Conservation (phyloP, 2,113 vertebrate species). For the Corvus moneduloides region DNA sequence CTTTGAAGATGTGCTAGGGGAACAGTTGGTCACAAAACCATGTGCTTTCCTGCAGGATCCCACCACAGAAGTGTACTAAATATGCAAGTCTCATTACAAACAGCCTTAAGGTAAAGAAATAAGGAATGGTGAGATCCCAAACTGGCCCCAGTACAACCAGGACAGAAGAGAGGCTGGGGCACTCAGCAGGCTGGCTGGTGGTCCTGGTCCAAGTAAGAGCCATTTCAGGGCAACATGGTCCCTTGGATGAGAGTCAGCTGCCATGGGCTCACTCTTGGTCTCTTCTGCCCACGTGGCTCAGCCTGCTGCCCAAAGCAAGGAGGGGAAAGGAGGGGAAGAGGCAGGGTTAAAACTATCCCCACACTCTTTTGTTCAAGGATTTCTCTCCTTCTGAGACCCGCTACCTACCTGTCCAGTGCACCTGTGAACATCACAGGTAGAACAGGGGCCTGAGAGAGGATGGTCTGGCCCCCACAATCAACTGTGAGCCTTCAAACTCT, state of each 20-base stretch:
- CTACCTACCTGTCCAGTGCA: neutral
- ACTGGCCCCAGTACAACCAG: neutral
- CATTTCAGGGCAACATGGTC: neutral
- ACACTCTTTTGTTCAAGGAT: neutral
- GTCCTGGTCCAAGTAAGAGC: neutral
- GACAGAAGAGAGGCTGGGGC: neutral
- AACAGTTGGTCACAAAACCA: neutral
- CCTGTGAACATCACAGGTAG: neutral
- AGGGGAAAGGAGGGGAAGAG: neutral
- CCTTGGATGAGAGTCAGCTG: neutral
- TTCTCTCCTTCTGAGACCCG: neutral
- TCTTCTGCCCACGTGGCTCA: neutral
- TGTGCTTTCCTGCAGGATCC: neutral
- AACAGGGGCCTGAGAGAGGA: neutral
- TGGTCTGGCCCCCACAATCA: neutral
- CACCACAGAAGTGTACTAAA: neutral
- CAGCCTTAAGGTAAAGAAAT: neutral
- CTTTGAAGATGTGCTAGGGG: neutral
- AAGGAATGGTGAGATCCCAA: neutral
- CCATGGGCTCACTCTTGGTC: neutral
- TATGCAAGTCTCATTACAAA: neutral
- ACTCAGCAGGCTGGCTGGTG: neutral
- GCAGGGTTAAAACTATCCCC: neutral
- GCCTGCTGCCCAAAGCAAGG: neutral
- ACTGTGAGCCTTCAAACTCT: neutral